Percentiles rank a stretch among this genome's conserved stretches.
phyloP scores from a whole-genome alignment of 2,888 invertebrate species.

The Onchidella celtica region DNA sequence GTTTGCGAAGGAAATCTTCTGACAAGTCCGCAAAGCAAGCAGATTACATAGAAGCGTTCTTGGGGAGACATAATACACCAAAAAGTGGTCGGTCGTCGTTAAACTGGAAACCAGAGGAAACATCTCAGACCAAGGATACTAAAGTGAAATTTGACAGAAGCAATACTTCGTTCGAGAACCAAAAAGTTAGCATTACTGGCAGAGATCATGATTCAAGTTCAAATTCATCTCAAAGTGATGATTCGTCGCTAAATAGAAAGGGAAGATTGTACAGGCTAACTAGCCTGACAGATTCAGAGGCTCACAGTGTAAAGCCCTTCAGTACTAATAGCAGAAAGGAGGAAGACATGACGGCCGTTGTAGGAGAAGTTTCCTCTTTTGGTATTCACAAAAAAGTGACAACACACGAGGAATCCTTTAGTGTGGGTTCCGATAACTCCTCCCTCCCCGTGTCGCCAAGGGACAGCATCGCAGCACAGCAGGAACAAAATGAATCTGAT shows the following conservation, averaged over 20 bases:
- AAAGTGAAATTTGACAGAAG: not conserved
- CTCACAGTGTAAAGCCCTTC: not conserved
- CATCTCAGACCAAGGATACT: not conserved
- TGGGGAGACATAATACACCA: not conserved
- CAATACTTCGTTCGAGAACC: not conserved
- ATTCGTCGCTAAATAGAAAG: not conserved
- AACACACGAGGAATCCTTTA: slow-evolving; percentile 13
- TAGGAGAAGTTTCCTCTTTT: slow-evolving; percentile 46
- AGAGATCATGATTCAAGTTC: not conserved
- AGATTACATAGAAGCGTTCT: not conserved
- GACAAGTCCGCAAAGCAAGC: not conserved
- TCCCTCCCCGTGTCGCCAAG: not conserved
- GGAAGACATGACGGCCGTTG: slow-evolving; percentile 43
- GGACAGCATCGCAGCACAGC: not conserved
- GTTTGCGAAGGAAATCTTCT: not conserved
- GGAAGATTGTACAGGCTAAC: not conserved
- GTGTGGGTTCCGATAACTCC: not conserved
- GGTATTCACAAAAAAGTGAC: slow-evolving; percentile 26
- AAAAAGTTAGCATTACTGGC: not conserved
- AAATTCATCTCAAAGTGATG: not conserved
- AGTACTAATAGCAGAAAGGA: not conserved
- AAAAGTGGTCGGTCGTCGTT: not conserved
- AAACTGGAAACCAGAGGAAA: not conserved
- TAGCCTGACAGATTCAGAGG: not conserved
- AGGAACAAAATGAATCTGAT: slow-evolving; percentile 28